Evolutionary conservation across 35 echinoderm and acorn worm genomes (phyloP), one percentile per base, ranked within the genome.

Genomic region (Strongylocentrotus purpuratus): DNA sequence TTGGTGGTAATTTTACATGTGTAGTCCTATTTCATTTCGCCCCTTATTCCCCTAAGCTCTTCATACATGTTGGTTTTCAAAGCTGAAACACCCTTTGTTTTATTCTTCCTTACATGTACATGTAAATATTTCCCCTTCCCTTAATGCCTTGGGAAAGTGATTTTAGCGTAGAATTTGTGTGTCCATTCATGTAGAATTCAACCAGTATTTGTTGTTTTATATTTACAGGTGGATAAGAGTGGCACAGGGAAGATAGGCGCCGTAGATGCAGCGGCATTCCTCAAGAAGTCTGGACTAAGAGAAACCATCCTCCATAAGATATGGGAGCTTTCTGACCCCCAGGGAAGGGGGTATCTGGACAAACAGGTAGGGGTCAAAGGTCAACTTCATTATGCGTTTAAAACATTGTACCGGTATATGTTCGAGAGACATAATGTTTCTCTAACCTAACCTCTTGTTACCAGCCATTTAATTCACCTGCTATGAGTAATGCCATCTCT

Each of bases 261-360:
- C 22, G 92, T 91, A 90, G 97, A 97, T 96, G 97, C 97, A 3
- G 97, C 97, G 88, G 95, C 95, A 9, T 97, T 99, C 71, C 58
- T 99, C 48, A 99, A 99, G 95, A 97, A 85, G 59, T 99, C 97
- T 14, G 97, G 97, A 45, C 86, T 99, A 48, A 96, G 97, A 86
- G 97, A 99, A 95, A 95, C 97, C 35, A 35, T 96, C 32, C 95
- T 99, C 25, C 97, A 99, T 71, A 99, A 99, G 85, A 97, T 99
- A 96, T 99, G 97, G 97, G 97, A 99, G 86, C 94, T 97, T 8
- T 99, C 96, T 86, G 97, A 99, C 92, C 97, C 94, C 47, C 86
- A 92, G 48, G 97, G 97, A 20, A 97, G 94, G 88, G 97, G 97
- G 65, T 97, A 96, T 86, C 59, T 99, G 45, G 97, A 99, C 70